Conservation (phyloP, 2,113 vertebrate genomes). For the Phalacrocorax pelagicus region DNA sequence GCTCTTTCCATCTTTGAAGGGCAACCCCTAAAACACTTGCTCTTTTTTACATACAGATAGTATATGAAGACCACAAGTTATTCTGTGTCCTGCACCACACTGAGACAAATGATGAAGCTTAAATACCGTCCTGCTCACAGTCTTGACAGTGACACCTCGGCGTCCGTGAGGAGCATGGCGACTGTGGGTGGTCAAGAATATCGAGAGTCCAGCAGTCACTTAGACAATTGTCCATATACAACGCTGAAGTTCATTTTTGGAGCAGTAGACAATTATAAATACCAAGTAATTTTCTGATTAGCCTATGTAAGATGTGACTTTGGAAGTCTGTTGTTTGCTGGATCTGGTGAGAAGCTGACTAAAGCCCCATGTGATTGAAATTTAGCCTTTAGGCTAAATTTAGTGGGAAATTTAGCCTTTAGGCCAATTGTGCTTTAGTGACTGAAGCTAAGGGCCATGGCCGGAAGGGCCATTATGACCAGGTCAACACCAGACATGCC, state of each 20-base stretch:
- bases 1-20: not conserved
- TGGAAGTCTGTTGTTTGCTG: not conserved
- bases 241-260: not conserved
- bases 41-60: not conserved
- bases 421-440: not conserved
- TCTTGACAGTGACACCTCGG: not conserved
- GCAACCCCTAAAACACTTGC: not conserved
- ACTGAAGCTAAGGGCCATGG: not conserved
- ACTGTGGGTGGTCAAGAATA: not conserved
- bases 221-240: not conserved
- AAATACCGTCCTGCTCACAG: not conserved
- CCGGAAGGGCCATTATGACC: not conserved
- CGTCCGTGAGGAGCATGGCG: not conserved
- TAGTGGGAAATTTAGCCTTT: not conserved
- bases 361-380: not conserved
- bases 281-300: not conserved
- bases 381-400: not conserved
- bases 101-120: not conserved
- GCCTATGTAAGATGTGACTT: not conserved
- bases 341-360: not conserved
- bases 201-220: not conserved
- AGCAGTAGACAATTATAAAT: not conserved
- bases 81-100: not conserved
- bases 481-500: not conserved
- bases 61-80: not conserved